These are phyloP conservation scores for Erynnis tages DNA, from an alignment of 2,888 invertebrate genomes.

Conservation along the genomic window DNA sequence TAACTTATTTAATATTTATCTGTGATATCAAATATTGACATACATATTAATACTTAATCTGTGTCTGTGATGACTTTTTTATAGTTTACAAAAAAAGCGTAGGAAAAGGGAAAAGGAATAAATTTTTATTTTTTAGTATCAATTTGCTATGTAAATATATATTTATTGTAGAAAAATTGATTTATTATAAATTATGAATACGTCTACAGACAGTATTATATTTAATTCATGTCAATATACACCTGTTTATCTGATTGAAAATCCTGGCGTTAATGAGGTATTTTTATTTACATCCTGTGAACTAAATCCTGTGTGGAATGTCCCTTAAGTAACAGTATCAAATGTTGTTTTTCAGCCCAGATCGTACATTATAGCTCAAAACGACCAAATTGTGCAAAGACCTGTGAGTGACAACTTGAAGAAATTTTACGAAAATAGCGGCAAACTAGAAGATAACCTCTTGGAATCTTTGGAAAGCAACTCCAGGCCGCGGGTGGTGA, in stretches of 20 bases:
- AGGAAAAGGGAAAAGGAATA: background rate
- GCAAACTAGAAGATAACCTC: constrained; percentile 64
- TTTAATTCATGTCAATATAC: constrained; percentile 72
- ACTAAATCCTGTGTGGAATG: background rate
- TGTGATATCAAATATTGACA: too few relatives aligned
- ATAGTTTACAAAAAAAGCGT: background rate
- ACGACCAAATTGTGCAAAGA: constrained; percentile 48
- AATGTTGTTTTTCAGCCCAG: constrained; percentile 53
- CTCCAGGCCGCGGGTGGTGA: constrained; percentile 51
- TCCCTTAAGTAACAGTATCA: constrained; percentile 20
- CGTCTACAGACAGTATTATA: constrained; percentile 59
- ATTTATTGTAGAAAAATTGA: constrained; percentile 37
- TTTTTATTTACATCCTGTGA: constrained; percentile 37
- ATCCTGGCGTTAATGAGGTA: constrained; percentile 69
- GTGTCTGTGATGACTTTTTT: too few relatives aligned
- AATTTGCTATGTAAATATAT: constrained; percentile 29
- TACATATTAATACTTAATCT: too few relatives aligned
- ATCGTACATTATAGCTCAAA: constrained; percentile 59
- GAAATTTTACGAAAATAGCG: constrained; percentile 75
- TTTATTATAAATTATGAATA: constrained; percentile 55
- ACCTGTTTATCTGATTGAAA: constrained; percentile 70
- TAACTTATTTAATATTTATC: too few relatives aligned
- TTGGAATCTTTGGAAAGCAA: constrained; percentile 44
- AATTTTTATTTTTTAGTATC: constrained; percentile 8
- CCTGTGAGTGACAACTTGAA: constrained; percentile 70